A percentile compares a stretch with the other conserved stretches of the same genome.
Evolutionary conservation across 2,888 invertebrate species (phyloP).

Genomic region (Drosophila barbarae): DNA sequence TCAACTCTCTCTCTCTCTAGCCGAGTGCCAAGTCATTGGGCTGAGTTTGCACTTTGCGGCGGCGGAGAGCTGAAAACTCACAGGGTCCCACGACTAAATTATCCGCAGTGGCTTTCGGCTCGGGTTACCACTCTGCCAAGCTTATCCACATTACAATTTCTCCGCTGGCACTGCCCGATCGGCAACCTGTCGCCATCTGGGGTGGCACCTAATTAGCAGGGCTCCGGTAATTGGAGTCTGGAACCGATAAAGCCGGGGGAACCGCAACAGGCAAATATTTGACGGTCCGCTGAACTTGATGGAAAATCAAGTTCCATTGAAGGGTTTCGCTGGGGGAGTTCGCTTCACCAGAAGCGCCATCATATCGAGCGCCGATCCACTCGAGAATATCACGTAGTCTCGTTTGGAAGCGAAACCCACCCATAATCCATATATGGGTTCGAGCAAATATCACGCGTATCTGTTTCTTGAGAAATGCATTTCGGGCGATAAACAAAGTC

Average conservation of each 20-base stretch:
- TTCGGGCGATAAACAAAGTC: slow-evolving; percentile 18
- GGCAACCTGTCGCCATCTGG: slow-evolving; percentile 34
- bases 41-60: slow-evolving; percentile 60
- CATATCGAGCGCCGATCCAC: slow-evolving; percentile 10
- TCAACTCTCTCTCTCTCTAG: slow-evolving; percentile 8
- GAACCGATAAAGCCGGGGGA: slow-evolving; percentile 4
- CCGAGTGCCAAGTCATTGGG: slow-evolving; percentile 65
- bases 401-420: slow-evolving; percentile 5
- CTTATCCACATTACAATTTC: slow-evolving; percentile 31
- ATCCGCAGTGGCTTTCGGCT: slow-evolving; percentile 57
- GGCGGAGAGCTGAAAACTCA: slow-evolving; percentile 40
- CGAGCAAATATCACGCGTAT: slow-evolving; percentile 40
- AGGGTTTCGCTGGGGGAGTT: slow-evolving; percentile 12
- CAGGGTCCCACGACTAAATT: slow-evolving; percentile 67
- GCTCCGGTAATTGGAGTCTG: slow-evolving; percentile 50
- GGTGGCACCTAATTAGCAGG: slow-evolving; percentile 45
- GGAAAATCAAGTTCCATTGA: slow-evolving; percentile 29
- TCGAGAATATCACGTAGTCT: slow-evolving; percentile 50
- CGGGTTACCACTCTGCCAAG: slow-evolving; percentile 42
- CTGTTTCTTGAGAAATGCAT: slow-evolving; percentile 34
- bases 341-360: background rate
- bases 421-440: slow-evolving; percentile 13
- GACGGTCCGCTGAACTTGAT: slow-evolving; percentile 41
- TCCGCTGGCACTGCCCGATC: slow-evolving; percentile 14
- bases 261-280: slow-evolving; percentile 31